Evolutionary conservation across 2,113 vertebrate species (phyloP).

Genomic region (Theristicus caerulescens): DNA sequence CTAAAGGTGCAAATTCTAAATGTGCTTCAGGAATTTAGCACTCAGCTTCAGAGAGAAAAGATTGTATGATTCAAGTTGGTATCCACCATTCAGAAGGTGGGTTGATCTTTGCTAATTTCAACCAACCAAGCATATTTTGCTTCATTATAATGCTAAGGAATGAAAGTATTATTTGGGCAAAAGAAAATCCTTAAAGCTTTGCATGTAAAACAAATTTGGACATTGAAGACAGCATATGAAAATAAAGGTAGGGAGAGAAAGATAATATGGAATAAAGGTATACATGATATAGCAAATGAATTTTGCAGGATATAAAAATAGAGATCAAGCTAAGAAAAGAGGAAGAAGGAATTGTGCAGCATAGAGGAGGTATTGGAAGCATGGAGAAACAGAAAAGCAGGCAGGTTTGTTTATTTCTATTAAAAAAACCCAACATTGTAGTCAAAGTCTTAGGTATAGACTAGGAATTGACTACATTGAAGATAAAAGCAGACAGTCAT

Average conservation of each 20-base stretch:
- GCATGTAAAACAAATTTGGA: neutral
- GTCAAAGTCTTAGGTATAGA: neutral
- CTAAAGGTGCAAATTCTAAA: neutral
- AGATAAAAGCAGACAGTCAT: neutral
- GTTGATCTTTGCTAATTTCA: neutral
- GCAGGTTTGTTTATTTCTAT: neutral
- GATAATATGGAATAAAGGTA: neutral
- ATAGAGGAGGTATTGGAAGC: neutral
- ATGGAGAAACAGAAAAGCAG: neutral
- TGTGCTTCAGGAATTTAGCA: neutral
- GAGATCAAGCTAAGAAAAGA: neutral
- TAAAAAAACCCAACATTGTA: neutral
- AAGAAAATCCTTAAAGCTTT: neutral
- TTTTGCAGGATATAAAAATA: neutral
- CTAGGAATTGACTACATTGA: neutral
- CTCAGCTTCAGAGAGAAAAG: neutral
- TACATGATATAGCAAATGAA: neutral
- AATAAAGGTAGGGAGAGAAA: neutral
- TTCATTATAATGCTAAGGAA: neutral
- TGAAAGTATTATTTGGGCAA: neutral
- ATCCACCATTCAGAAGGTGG: neutral
- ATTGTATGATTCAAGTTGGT: neutral
- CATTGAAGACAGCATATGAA: neutral
- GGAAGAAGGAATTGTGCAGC: neutral
- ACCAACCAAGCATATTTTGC: neutral